phyloP scores from a whole-genome alignment of 2,797 vertebrate genomes.

The Sebastes kiyomatsui region DNA sequence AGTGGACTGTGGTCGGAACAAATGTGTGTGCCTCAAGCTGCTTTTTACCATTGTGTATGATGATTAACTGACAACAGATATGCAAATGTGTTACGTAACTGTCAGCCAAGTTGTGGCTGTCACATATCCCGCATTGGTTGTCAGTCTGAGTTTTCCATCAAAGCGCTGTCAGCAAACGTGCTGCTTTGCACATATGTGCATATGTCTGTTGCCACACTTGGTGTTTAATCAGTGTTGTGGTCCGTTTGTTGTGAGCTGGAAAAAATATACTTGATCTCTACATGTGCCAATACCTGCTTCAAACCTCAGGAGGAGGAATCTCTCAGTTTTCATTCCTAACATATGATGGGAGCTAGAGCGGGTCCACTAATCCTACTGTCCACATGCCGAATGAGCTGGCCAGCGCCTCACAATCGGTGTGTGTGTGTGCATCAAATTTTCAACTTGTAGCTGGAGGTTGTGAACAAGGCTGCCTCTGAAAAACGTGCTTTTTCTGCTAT shows the following conservation, averaged over 20 bases:
- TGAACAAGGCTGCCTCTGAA: background rate
- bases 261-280: background rate
- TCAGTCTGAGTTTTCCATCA: slow-evolving; percentile 1
- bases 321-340: background rate
- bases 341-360: background rate
- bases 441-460: background rate
- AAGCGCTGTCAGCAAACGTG: background rate
- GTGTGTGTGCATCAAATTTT: background rate
- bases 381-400: too few relatives aligned
- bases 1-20: background rate
- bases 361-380: background rate
- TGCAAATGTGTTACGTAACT: slow-evolving; percentile 4
- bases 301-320: background rate
- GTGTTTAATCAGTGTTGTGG: background rate
- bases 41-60: background rate
- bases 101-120: slow-evolving; percentile 13
- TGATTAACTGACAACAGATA: slow-evolving; percentile 16
- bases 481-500: background rate
- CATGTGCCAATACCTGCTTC: background rate
- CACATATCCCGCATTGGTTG: slow-evolving; percentile 15
- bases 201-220: background rate
- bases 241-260: background rate
- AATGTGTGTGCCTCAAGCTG: background rate
- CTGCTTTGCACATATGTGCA: background rate
- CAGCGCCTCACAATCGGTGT: too few relatives aligned